phyloP scores from a whole-genome alignment of 2,113 vertebrate genomes.

The Empidonax alnorum region DNA sequence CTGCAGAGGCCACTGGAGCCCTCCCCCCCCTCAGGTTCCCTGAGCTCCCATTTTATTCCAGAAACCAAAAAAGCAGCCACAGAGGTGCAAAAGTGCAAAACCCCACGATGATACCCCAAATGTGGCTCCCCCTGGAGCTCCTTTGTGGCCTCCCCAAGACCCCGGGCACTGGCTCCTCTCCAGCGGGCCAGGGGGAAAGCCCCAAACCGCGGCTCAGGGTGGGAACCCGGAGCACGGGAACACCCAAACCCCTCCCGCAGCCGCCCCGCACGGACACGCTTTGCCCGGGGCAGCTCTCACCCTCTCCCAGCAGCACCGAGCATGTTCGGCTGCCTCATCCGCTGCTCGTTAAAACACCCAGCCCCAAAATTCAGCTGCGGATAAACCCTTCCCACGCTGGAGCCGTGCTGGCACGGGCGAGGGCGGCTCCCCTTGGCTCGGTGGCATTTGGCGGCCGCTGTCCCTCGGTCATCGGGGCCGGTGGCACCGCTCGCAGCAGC shows the following conservation, averaged over 20 bases:
- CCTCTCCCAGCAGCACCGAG: background rate
- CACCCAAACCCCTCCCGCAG: background rate
- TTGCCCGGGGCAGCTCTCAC: background rate
- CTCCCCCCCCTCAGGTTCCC: background rate
- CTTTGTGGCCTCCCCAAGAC: rapidly evolving
- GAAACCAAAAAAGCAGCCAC: background rate
- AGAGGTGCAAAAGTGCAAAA: rapidly evolving
- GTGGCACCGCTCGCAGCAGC: background rate
- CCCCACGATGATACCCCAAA: background rate
- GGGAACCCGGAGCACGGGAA: background rate
- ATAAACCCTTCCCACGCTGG: background rate
- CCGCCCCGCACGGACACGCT: background rate
- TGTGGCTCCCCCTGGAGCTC: background rate
- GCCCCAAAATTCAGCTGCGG: background rate
- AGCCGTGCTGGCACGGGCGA: background rate
- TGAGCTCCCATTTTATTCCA: background rate
- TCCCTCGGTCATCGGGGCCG: background rate
- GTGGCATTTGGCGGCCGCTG: background rate
- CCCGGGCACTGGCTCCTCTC: background rate
- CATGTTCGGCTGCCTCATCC: background rate
- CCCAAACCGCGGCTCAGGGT: background rate
- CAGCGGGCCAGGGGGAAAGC: background rate
- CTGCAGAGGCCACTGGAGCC: background rate
- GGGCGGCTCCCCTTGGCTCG: rapidly evolving
- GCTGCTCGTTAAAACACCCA: background rate